phyloP scores from a whole-genome alignment of 2,113 vertebrate species.

The Empidonax traillii region DNA sequence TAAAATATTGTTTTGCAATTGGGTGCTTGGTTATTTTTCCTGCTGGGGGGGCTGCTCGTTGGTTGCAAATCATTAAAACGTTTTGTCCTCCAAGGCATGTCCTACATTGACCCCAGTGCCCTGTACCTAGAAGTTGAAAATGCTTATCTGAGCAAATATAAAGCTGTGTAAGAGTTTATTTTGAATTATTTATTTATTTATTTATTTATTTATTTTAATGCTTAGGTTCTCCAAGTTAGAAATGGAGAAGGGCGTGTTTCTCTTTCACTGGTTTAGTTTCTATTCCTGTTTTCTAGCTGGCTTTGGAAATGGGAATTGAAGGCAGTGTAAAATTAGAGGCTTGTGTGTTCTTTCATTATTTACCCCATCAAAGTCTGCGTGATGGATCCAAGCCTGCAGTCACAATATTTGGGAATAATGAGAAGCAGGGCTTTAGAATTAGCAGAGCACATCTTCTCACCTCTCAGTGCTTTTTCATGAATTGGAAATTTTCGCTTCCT shows the following conservation, averaged over 20 bases:
- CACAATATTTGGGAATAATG: not conserved
- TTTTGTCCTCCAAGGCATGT: not conserved
- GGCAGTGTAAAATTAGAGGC: not conserved
- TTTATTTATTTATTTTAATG: not conserved
- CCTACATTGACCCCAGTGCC: not conserved
- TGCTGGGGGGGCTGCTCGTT: not conserved
- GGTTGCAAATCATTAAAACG: not conserved
- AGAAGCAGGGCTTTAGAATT: not conserved
- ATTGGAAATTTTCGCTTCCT: not conserved
- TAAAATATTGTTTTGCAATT: slow-evolving; percentile 20
- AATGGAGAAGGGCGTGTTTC: slow-evolving; percentile 27
- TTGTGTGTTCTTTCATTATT: not conserved
- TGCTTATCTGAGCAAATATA: not conserved
- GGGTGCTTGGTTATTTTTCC: not conserved
- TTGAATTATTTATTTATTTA: not conserved
- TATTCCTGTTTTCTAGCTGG: slow-evolving; percentile 38
- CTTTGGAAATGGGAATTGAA: slow-evolving; percentile 39
- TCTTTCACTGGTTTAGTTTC: slow-evolving; percentile 1
- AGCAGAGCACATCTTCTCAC: not conserved
- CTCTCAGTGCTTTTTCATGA: not conserved
- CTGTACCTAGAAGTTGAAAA: not conserved
- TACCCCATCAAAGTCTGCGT: not conserved
- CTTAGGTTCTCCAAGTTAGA: not conserved
- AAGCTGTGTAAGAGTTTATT: not conserved
- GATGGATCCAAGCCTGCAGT: not conserved